phyloP scores from a whole-genome alignment of 2,797 vertebrate species.

The Molossus alvarezi region DNA sequence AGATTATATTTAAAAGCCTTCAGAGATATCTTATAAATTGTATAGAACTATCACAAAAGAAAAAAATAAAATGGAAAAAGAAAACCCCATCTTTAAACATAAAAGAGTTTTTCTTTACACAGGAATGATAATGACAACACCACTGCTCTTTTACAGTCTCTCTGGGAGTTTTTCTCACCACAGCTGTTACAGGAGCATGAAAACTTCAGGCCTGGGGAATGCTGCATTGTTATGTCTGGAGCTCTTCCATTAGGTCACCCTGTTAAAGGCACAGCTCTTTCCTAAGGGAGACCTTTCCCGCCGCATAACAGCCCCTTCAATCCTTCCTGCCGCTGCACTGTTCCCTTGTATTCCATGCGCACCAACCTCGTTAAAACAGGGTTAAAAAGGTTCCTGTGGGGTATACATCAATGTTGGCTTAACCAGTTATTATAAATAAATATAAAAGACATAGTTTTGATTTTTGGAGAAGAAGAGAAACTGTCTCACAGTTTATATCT shows the following conservation, averaged over 20 bases:
- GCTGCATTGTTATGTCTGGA: conserved; percentile 56
- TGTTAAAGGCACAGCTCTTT: conserved; percentile 56
- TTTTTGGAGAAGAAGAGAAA: background rate
- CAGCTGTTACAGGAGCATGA: conserved; percentile 59
- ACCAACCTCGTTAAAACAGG: conserved; percentile 18
- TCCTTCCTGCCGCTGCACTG: background rate
- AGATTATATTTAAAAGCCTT: conserved; percentile 57
- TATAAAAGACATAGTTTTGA: background rate
- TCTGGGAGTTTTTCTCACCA: conserved; percentile 72
- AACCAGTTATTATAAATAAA: background rate
- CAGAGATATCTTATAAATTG: conserved; percentile 39
- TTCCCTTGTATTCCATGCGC: background rate
- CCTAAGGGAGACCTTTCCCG: conserved; percentile 21
- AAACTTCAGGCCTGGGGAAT: conserved; percentile 51
- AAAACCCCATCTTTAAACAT: background rate
- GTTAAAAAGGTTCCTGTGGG: background rate
- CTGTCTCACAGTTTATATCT: background rate
- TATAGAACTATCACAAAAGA: background rate
- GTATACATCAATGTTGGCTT: background rate
- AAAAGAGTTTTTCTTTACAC: conserved; percentile 1
- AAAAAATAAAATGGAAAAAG: background rate
- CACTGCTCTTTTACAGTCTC: conserved; percentile 59
- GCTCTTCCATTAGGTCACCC: conserved; percentile 50
- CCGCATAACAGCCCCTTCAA: background rate
- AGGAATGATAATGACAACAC: conserved; percentile 27